Conservation (phyloP, 1,140 invertebrate species). For the Camponotus floridanus region DNA sequence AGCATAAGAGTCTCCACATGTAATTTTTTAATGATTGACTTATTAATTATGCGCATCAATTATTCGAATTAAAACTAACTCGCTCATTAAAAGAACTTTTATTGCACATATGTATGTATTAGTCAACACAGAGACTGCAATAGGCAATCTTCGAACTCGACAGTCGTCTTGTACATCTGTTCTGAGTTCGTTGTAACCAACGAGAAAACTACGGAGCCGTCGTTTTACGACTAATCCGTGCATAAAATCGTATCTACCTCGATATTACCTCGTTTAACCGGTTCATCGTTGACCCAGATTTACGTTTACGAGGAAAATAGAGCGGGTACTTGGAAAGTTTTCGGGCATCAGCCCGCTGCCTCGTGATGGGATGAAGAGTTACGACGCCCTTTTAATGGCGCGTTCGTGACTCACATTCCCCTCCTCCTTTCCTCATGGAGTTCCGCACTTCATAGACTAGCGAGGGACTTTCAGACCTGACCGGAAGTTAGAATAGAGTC, state of each 20-base stretch:
- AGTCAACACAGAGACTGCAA: neutral
- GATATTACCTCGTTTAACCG: constrained; percentile 35
- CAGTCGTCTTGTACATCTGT: neutral
- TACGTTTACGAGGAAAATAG: constrained; percentile 19
- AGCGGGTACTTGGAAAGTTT: constrained; percentile 46
- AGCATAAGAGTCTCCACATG: too few species aligned
- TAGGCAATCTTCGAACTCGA: neutral
- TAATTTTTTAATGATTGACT: too few species aligned
- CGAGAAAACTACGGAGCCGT: neutral
- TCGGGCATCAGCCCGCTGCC: constrained; percentile 32
- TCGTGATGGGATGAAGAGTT: constrained; percentile 37
- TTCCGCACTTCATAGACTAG: constrained; percentile 6
- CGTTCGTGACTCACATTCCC: constrained; percentile 53
- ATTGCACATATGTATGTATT: too few species aligned
- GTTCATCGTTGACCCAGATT: constrained; percentile 46
- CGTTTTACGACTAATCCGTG: constrained; percentile 24
- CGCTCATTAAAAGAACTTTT: too few species aligned
- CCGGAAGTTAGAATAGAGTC: constrained; percentile 36
- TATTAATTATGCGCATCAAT: too few species aligned
- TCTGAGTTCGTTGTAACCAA: neutral
- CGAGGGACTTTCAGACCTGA: constrained; percentile 38
- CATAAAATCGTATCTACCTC: constrained; percentile 18
- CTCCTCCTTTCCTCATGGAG: neutral
- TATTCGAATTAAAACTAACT: too few species aligned
- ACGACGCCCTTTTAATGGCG: constrained; percentile 60